Evolutionary conservation across 2,113 vertebrate genomes (phyloP).

Genomic region (Solea senegalensis): DNA sequence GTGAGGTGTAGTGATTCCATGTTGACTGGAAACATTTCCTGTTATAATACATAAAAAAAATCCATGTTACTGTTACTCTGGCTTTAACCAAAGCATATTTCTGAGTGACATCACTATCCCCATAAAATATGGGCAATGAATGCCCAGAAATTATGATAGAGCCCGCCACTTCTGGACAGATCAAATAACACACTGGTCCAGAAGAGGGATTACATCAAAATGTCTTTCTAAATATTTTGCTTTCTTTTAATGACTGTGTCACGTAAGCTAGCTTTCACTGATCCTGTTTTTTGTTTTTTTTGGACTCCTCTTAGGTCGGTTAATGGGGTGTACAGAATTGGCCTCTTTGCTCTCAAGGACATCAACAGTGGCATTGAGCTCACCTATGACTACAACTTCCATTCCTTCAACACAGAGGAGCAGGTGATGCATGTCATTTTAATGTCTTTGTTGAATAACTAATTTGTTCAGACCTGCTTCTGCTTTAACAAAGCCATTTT

Average conservation of each 20-base stretch:
- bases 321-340: slow-evolving; percentile 96
- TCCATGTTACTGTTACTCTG: too few relatives aligned
- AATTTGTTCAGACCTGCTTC: slow-evolving; percentile 3
- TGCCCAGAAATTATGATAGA: too few relatives aligned
- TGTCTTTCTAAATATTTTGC: background rate
- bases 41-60: too few relatives aligned
- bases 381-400: slow-evolving; percentile 99
- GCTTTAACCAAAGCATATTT: too few relatives aligned
- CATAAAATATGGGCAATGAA: too few relatives aligned
- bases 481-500: background rate
- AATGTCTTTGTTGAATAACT: background rate
- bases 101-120: too few relatives aligned
- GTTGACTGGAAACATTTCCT: too few relatives aligned
- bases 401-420: slow-evolving; percentile 97
- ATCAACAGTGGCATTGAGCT: slow-evolving; percentile 93
- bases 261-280: background rate
- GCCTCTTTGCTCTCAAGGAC: slow-evolving; percentile 94
- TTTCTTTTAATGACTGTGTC: background rate
- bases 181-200: too few relatives aligned
- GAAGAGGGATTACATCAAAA: too few relatives aligned
- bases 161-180: too few relatives aligned
- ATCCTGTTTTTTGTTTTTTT: background rate
- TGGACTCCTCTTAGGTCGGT: slow-evolving; percentile 89
- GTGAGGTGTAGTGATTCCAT: too few relatives aligned
- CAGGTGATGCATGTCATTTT: slow-evolving; percentile 82